phyloP scores from a whole-genome alignment of 2,113 vertebrate genomes.

The Hypocryptadius cinnamomeus region DNA sequence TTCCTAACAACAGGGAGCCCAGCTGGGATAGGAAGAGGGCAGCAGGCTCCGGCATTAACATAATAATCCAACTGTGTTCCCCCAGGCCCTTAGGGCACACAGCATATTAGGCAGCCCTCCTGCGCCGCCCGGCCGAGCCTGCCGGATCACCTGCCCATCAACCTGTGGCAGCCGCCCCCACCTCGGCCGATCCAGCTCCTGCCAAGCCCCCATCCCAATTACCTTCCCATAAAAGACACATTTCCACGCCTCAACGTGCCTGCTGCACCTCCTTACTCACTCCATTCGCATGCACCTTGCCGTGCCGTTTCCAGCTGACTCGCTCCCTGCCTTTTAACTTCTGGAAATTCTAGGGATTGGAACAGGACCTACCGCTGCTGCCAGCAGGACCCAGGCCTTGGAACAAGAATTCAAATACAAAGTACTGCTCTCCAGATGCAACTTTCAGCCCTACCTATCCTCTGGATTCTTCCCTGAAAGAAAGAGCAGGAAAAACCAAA shows the following conservation, averaged over 20 bases:
- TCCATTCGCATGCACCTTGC: not conserved
- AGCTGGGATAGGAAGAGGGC: conserved; percentile 98
- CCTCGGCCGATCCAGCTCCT: conserved; percentile 60
- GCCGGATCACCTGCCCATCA: conserved; percentile 84
- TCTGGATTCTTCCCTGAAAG: not conserved
- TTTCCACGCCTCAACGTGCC: conserved; percentile 25
- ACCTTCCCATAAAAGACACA: conserved; percentile 52
- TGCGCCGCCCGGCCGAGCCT: conserved; percentile 74
- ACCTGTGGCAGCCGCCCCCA: conserved; percentile 81
- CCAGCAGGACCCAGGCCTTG: not conserved
- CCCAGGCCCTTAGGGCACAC: conserved; percentile 95
- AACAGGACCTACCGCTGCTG: not conserved
- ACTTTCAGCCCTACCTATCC: not conserved
- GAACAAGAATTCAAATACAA: not conserved
- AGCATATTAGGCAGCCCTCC: conserved; percentile 95
- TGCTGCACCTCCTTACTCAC: conserved; percentile 14
- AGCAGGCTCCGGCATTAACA: conserved; percentile 98
- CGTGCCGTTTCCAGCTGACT: not conserved
- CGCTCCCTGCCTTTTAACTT: conserved; percentile 38
- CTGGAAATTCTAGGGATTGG: not conserved
- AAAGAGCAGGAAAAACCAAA: not conserved
- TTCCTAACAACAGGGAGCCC: conserved; percentile 94
- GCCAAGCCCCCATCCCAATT: conserved; percentile 60
- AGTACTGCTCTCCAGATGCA: not conserved
- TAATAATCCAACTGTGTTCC: conserved; percentile 97